Evolutionary conservation across 1,140 invertebrate genomes (phyloP).

Genomic region (Lerema accius): DNA sequence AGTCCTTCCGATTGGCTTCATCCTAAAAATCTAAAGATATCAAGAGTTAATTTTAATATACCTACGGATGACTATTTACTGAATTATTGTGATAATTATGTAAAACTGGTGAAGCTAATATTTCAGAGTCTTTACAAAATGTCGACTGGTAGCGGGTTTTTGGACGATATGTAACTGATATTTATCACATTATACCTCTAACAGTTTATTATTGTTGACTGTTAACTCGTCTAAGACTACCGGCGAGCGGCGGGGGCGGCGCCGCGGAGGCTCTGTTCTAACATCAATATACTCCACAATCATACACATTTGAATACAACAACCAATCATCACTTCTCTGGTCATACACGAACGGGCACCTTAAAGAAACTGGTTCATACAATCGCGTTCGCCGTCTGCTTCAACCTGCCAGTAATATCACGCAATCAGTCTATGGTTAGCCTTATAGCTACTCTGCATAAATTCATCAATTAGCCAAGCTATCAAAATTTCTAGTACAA

Average conservation of each 20-base stretch:
- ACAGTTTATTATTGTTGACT: conserved; percentile 80
- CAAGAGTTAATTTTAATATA: conserved; percentile 13
- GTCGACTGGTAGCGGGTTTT: conserved; percentile 67
- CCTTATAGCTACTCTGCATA: too few species aligned
- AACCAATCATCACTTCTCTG: too few species aligned
- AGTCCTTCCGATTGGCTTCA: too few species aligned
- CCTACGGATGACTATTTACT: conserved; percentile 39
- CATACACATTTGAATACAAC: background rate
- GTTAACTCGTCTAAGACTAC: conserved; percentile 61
- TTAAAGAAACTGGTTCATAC: too few species aligned
- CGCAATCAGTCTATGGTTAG: too few species aligned
- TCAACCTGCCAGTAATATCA: too few species aligned
- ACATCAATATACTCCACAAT: background rate
- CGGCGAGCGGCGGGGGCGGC: conserved; percentile 34
- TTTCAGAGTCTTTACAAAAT: conserved; percentile 76
- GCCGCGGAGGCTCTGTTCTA: background rate
- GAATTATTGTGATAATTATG: conserved; percentile 75
- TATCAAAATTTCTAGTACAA: too few species aligned
- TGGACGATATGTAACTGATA: conserved; percentile 67
- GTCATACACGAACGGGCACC: too few species aligned
- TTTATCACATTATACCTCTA: conserved; percentile 70
- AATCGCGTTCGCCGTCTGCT: too few species aligned
- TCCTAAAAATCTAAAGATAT: too few species aligned
- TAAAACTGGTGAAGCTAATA: conserved; percentile 59
- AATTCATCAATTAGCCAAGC: too few species aligned